Base-by-base conservation (phyloP, 2,113 vertebrate genomes). In the Elachura formosa region DNA sequence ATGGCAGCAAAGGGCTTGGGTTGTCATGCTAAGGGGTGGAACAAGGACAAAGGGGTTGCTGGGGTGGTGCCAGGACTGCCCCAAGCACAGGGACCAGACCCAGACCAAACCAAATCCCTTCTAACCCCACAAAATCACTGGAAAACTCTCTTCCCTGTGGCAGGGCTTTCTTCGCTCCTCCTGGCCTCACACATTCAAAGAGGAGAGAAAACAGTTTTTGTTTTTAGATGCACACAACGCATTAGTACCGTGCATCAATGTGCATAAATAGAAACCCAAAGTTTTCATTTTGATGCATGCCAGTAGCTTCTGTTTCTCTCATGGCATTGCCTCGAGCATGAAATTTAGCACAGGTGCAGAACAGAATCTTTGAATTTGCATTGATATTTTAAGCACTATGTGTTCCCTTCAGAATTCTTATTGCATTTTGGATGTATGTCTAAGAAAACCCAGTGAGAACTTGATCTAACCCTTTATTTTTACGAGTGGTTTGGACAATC, bases 1-100 rank as follows among this genome's bases (percentile, higher is more conserved):
- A 36, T 0, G 0, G 8, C 49, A 64, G 33, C 0, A 0, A 19
- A 8, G 7, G 11, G 10, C 19, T 73, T 36, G n/a, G 46, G 10
- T 25, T 56, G 41, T 24, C 23, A 29, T 14, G n/a, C 81, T 43
- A 18, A 64, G 22, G 31, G 12, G 11, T 55, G n/a, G 40, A n/a
- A 87, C 19, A 64, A 56, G 31, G 40, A 26, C 1, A 1, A 13
- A 12, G 6, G 15, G 2, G 4, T 19, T 66, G 20, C 49, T 84
- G n/a, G 31, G 24, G 4, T 56, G 9, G 11, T 64, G 26, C 31
- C 36, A 45, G 56, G 14, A 45, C 28, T 29, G 17, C 14, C 34
- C 23, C 36, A 56, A 61, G 41, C 11, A 31, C 33, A 48, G 46
- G 12, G 11, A 4, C 10, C 73, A 45, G 46, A n/a, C 7, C 14